A percentile compares a stretch with the other conserved stretches of the same genome.
These are phyloP conservation scores for Sakesphorus luctuosus DNA, from an alignment of 2,113 vertebrate genomes.

Conservation along the genomic window DNA sequence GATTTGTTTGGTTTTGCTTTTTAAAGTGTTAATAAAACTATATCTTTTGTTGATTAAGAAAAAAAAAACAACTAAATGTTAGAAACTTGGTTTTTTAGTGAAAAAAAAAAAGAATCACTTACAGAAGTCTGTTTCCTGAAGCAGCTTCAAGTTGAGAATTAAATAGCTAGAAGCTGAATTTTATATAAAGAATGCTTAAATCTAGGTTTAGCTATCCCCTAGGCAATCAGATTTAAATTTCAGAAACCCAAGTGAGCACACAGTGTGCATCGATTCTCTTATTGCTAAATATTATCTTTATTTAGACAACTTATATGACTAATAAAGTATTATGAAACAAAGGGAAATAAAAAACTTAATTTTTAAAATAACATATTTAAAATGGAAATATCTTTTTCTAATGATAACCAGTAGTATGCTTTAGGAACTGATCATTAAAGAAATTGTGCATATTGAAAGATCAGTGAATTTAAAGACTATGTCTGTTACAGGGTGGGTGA, in stretches of 20 bases:
- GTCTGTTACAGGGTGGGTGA: fast-evolving
- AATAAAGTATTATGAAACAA: background rate
- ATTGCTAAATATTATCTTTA: background rate
- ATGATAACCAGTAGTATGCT: background rate
- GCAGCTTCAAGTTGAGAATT: background rate
- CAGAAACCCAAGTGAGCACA: background rate
- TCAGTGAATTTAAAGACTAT: background rate
- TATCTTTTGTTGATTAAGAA: background rate
- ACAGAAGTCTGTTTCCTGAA: background rate
- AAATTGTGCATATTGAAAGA: background rate
- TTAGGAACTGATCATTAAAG: background rate
- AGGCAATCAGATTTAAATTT: background rate
- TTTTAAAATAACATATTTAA: background rate
- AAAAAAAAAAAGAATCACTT: background rate
- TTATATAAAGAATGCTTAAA: background rate
- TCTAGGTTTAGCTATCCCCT: background rate
- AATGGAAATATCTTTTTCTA: background rate
- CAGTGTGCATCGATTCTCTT: background rate
- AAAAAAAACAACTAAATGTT: background rate
- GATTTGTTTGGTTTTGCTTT: too few relatives aligned
- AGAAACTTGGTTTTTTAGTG: background rate
- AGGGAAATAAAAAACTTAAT: background rate
- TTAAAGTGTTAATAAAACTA: background rate
- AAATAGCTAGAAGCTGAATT: background rate
- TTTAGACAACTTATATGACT: background rate